These are phyloP conservation scores for Brachionus calyciflorus DNA, from an alignment of 1,140 invertebrate species.

Conservation along the genomic window DNA sequence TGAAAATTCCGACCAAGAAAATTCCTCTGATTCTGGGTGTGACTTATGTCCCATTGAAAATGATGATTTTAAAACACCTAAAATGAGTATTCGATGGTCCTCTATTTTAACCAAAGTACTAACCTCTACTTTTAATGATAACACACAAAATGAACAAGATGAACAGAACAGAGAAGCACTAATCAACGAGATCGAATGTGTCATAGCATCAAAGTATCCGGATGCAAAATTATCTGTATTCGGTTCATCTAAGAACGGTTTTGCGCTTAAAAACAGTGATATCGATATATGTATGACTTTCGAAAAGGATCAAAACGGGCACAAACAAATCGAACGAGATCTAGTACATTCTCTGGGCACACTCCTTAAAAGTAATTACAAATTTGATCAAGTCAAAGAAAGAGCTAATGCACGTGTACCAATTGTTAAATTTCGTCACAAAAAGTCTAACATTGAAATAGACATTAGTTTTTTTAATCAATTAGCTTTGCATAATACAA, in stretches of 20 bases:
- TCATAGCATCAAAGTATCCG: constrained; percentile 49
- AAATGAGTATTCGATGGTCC: no score
- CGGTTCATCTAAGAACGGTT: constrained; percentile 68
- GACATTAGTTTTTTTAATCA: constrained; percentile 68
- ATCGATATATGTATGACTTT: constrained; percentile 68
- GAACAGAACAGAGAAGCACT: not conserved
- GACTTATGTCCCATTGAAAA: no score
- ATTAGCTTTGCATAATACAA: constrained; percentile 66
- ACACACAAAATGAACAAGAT: constrained; percentile 28
- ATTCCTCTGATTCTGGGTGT: no score
- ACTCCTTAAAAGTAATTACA: not conserved
- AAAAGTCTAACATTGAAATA: constrained; percentile 61
- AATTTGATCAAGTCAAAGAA: constrained; percentile 20
- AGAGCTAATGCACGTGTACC: constrained; percentile 65
- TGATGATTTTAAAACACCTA: no score
- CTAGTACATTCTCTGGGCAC: not conserved
- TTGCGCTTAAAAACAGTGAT: constrained; percentile 66
- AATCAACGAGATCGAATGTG: not conserved
- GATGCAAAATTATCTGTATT: constrained; percentile 64
- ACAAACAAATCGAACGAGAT: not conserved
- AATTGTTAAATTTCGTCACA: constrained; percentile 66
- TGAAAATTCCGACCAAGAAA: no score
- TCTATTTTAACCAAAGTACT: no score
- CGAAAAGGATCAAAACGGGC: constrained; percentile 49
- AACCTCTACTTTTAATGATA: no score